These are phyloP conservation scores for Ellobius talpinus DNA, from an alignment of 2,113 vertebrate genomes.

Conservation along the genomic window DNA sequence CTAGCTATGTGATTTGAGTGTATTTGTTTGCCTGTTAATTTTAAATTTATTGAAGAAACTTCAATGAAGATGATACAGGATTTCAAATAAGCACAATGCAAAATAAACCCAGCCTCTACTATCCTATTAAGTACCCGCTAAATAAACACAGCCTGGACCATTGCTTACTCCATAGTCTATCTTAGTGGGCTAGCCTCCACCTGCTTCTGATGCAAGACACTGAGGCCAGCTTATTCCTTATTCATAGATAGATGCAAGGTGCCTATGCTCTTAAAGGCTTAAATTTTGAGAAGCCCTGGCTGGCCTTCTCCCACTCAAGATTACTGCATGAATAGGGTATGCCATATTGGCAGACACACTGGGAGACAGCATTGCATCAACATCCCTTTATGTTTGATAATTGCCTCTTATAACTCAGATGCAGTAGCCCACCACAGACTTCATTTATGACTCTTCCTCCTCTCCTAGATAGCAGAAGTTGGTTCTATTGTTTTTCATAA, in stretches of 20 bases:
- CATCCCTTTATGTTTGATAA: background rate
- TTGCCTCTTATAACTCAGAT: background rate
- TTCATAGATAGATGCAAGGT: background rate
- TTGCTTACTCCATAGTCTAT: background rate
- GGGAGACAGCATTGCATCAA: background rate
- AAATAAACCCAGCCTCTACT: background rate
- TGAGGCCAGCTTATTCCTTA: background rate
- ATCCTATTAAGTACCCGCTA: background rate
- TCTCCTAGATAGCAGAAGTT: background rate
- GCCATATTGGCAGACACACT: background rate
- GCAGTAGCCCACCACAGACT: background rate
- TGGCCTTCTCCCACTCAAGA: background rate
- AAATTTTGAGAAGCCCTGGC: background rate
- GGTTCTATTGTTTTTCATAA: constrained; percentile 8
- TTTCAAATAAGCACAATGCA: background rate
- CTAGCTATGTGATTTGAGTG: background rate
- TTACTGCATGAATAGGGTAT: background rate
- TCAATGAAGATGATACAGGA: background rate
- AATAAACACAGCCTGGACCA: background rate
- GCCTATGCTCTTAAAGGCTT: constrained; percentile 17
- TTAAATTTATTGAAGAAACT: background rate
- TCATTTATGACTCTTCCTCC: background rate
- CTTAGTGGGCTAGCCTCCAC: background rate
- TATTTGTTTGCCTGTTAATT: background rate
- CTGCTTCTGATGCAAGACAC: background rate